Base-by-base conservation (phyloP, 2,888 invertebrate species). In the Capitulum mitella region DNA sequence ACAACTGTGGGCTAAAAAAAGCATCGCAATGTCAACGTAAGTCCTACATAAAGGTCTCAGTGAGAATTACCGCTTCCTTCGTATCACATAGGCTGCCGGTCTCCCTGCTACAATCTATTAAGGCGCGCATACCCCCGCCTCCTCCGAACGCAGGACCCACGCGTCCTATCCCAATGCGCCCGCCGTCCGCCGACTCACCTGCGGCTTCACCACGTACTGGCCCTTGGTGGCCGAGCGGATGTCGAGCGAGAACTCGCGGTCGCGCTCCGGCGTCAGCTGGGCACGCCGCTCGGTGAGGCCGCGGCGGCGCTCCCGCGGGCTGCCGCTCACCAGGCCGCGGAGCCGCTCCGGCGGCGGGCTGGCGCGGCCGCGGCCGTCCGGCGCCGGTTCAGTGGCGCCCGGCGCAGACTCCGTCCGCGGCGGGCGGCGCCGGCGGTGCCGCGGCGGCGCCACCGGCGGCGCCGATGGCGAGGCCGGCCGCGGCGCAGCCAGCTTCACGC, bases 191-290 rank as follows among this genome's bases (percentile, higher is more conserved):
- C n/a, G n/a, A n/a, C 83, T 83, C 84, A 89, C 89, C 86, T 89
- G 88, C 75, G 89, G 88, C 83, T 89, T 89, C 77, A 90, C 89
- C 81, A 89, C 88, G 83, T 89, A 88, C 83, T 88, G 87, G 84
- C 91, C 91, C 86, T 89, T 89, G 34, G 89, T 88, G 22, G 90
- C 89, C 80, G 89, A 89, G 81, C 88, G 87, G 81, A 90, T 88
- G 83, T 91, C 91, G n/a, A 81, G 58, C 51, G 79, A 79, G 61
- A 78, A 26, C 40, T 70, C 70, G 10, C 40, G 40, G 12, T 70
- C 70, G 3, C 37, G 0, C 1, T 40, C 70, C 10, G 70, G 70
- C 22, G 70, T 70, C 8, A 70, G 26, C 26, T 22, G 70, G 3
- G 64, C 64, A 14, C 34, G 32, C 19, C 64, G 64, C 19, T 64